Evolutionary conservation across 2,113 vertebrate species (phyloP), one percentile per base, ranked within the genome.

Genomic region (Gasterosteus aculeatus): DNA sequence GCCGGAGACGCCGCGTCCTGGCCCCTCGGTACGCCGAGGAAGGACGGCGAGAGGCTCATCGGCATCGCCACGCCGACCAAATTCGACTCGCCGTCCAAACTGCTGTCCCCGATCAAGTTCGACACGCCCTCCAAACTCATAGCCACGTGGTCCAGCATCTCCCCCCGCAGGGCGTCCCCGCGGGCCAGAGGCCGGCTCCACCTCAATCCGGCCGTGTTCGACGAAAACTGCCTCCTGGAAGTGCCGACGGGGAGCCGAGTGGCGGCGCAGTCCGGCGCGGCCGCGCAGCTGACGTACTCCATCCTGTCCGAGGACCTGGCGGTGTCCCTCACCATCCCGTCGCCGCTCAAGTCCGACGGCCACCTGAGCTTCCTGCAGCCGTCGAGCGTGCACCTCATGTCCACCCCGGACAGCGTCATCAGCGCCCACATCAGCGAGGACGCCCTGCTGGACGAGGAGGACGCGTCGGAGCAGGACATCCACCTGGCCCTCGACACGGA

Each of bases 191-290:
- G 93, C 69, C 93, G 92, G 0, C 78, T 93, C 62, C 88, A 92
- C 4, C 67, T 97, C 46, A 95, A 97, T 84, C 97, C 97, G 5
- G 95, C 95, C 51, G 84, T 97, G 0, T 93, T 99, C 2, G 98
- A 99, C 90, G 98, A 99, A 91, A 98, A 92, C 54, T 99, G 97
- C 83, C 93, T 99, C 93, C 91, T 99, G 65, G 98, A 99, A 72
- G 92, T 98, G 51, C 96, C 97, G 5, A 88, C 92, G 11, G 93
- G 87, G 53, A 93, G 75, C 72, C 94, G 92, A 86, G 84, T 84
- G 2, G 80, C 89, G 31, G 73, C 88, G 5, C 78, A 85, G 18
- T 85, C 92, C 66, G 85, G 26, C 72, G 89, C 86, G 44, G 87
- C 92, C 49, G 93, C 94, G 31, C 94, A 81, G 29, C 95, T 93